phyloP scores from a whole-genome alignment of 2,113 vertebrate genomes.

The Etia nguti region DNA sequence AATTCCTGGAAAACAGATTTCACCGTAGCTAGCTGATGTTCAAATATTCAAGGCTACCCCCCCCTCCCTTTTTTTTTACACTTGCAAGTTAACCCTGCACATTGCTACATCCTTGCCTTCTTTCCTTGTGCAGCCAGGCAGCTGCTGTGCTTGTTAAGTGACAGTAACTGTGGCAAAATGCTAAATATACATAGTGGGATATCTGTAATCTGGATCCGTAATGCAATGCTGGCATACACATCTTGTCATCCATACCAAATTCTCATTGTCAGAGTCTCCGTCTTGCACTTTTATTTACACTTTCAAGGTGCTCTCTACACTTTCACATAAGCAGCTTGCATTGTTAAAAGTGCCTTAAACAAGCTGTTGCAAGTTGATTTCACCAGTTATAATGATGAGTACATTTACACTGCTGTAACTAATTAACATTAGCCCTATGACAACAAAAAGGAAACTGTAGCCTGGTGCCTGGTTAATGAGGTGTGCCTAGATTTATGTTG shows the following conservation, averaged over 20 bases:
- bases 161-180: background rate
- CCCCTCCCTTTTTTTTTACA: background rate
- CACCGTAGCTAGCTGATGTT: background rate
- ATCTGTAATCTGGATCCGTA: background rate
- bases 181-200: background rate
- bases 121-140: background rate
- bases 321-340: background rate
- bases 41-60: background rate
- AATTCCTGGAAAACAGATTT: background rate
- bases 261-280: background rate
- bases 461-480: background rate
- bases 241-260: background rate
- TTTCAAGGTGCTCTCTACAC: background rate
- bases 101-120: background rate
- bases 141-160: background rate
- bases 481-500: background rate
- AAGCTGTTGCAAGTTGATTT: background rate
- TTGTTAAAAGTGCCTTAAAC: background rate
- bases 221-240: background rate
- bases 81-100: background rate
- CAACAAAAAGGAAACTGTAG: background rate
- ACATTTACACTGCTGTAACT: background rate
- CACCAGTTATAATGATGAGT: background rate
- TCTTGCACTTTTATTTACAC: background rate
- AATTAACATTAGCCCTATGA: background rate